Base-by-base conservation (phyloP, 2,113 vertebrate species). In the Vulpes vulpes region DNA sequence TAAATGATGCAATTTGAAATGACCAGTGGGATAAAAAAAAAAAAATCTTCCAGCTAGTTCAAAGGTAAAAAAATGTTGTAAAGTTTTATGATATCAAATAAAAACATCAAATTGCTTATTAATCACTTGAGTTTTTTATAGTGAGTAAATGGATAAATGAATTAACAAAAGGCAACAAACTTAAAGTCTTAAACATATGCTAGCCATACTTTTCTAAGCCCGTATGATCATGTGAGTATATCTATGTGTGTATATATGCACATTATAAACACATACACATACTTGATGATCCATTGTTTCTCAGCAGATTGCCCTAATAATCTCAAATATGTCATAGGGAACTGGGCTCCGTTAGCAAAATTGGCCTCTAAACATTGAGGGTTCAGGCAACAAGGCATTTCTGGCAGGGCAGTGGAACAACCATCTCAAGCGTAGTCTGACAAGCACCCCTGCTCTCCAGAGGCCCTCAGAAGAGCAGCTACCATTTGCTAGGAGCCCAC, bases 11-110 rank as follows among this genome's bases (percentile, higher is more conserved):
- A 19, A 35, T 65, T 22, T 53, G 69, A 93, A 74, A 53, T 74
- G 55, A 82, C 81, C 57, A 32, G 25, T 25, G 80, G 59, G 38
- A 65, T 59, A 38, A 19, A 27, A 60, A 90, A 60, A 90, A 62
- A 43, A 65, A 38, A 4, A 30, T 17, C 6, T 91, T n/a, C 80
- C 43, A 71, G 49, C 2, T 22, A 35, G 38, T 92, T 76, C 80
- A 89, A 38, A 86, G 88, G 53, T 92, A 78, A 76, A 91, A 78
- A 57, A 6, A 16, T 25, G 15, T 32, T 59, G 22, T 53, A 6
- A 90, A 96, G 5, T 5, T 86, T 80, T 65, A 55, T 38, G 60
- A 71, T 64, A 49, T 69, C 80, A 95, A 65, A 43, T 71, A 55
- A 79, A 91, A 35, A 43, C 51, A 53, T 65, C 43, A 23, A 57